Conservation (phyloP, 2,797 vertebrate genomes). For the Rhinella marina region DNA sequence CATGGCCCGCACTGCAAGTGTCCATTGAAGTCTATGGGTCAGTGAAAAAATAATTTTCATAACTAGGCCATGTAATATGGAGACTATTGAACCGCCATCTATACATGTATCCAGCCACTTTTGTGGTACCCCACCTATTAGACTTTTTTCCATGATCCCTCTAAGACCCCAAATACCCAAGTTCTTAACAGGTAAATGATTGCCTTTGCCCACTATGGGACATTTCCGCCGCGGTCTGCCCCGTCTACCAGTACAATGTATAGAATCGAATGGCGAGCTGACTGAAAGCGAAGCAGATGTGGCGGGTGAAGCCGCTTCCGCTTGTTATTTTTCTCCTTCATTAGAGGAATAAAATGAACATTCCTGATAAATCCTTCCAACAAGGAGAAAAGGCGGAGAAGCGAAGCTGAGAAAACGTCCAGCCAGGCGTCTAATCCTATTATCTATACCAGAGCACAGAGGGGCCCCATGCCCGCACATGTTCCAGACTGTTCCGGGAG, state of each 20-base stretch:
- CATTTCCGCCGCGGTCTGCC: neutral
- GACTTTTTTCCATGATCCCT: no score
- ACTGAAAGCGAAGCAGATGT: constrained; percentile 38
- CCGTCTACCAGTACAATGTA: neutral
- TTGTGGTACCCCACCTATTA: no score
- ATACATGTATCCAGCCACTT: no score
- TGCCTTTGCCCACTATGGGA: no score
- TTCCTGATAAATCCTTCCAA: constrained; percentile 26
- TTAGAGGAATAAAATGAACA: constrained; percentile 24
- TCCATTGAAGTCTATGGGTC: no score
- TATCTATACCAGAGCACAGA: neutral
- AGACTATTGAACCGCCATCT: no score
- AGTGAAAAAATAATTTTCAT: no score
- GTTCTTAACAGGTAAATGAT: no score
- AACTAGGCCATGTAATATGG: no score
- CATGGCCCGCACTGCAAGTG: no score
- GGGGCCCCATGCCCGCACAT: neutral
- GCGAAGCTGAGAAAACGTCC: constrained; percentile 21
- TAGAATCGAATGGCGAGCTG: neutral
- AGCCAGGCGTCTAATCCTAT: constrained; percentile 37
- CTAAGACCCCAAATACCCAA: no score
- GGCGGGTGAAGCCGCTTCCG: neutral
- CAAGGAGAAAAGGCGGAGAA: neutral
- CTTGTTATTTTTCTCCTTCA: constrained; percentile 36
- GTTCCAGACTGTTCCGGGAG: neutral